Base-by-base conservation (phyloP, 2,888 invertebrate genomes). In the Drosophila planitibia region DNA sequence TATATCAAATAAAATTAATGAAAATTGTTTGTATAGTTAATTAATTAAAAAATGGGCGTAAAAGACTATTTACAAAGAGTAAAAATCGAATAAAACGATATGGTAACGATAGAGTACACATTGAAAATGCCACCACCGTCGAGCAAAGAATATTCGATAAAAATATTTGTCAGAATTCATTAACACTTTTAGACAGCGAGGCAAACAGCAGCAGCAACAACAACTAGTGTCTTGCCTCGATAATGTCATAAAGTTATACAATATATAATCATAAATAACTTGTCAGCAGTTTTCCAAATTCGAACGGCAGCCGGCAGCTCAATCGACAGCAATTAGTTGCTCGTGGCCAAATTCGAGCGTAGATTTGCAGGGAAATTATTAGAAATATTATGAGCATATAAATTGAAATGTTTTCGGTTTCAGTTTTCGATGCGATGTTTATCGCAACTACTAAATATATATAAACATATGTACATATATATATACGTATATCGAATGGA, bases 211-310 rank as follows among this genome's bases (percentile, higher is more conserved):
- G 2, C 41, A 65, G 44, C 10, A 22, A 44, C 14, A 1, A 47
- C 33, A 57, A 35, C 28, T 52, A 60, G 9, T 47, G 72, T 63
- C 80, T 75, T 62, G 54, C 35, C 22, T 5, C 76, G 54, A 81
- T 65, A 78, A 81, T 79, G 71, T 66, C 74, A 70, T 60, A 60
- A 68, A 67, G 67, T 78, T 67, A 9, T 25, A 4, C 2, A 57
- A 39, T 37, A 70, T 88, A 85, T 52, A 69, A 69, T 90, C 89
- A 70, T 83, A 78, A 89, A 90, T 84, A 89, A 85, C 82, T 91
- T 92, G 92, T 92, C 92, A 92, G 86, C 92, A 87, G 82, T 89
- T 91, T 83, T 82, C 81, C 87, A 85, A 87, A 85, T 64, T 41
- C n/a, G 49, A 63, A 41, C 59, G 53, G 51, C 66, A 57, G 63